Evolutionary conservation across 2,888 invertebrate genomes (phyloP).

Genomic region (Galerucella calmariensis): DNA sequence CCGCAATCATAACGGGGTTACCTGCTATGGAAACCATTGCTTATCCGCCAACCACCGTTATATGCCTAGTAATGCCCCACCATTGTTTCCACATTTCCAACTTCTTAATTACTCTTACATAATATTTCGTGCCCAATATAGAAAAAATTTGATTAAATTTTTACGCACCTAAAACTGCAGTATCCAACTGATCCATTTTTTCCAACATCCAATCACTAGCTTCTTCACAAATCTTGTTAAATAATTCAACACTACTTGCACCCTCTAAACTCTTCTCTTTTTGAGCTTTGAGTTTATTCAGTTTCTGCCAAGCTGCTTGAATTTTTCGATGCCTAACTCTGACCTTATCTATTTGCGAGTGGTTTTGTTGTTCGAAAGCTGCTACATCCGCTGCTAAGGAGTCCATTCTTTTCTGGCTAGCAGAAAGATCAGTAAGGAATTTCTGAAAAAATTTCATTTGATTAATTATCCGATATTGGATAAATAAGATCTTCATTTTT

Average conservation of each 20-base stretch:
- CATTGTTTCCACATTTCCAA: no score
- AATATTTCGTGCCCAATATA: no score
- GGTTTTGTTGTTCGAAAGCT: constrained; percentile 85
- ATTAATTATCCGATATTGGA: not conserved
- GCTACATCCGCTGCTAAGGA: constrained; percentile 89
- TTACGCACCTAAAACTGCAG: constrained; percentile 65
- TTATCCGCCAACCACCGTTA: no score
- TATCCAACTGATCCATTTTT: constrained; percentile 90
- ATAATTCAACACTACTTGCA: constrained; percentile 85
- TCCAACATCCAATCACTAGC: constrained; percentile 98
- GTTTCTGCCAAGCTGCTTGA: constrained; percentile 87
- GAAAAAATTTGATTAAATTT: not conserved
- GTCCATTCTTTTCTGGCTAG: constrained; percentile 91
- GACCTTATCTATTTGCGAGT: constrained; percentile 86
- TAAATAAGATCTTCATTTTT: not conserved
- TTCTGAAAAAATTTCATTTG: constrained; percentile 67
- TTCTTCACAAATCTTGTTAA: constrained; percentile 95
- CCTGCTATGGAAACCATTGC: no score
- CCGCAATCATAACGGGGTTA: no score
- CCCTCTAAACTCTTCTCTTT: constrained; percentile 92
- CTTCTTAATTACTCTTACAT: no score
- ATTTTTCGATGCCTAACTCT: constrained; percentile 82
- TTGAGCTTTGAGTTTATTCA: constrained; percentile 86
- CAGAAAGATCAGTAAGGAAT: constrained; percentile 94
- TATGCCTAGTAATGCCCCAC: no score